These are phyloP conservation scores for Ciconia boyciana DNA, from an alignment of 2,113 vertebrate species.

Conservation along the genomic window DNA sequence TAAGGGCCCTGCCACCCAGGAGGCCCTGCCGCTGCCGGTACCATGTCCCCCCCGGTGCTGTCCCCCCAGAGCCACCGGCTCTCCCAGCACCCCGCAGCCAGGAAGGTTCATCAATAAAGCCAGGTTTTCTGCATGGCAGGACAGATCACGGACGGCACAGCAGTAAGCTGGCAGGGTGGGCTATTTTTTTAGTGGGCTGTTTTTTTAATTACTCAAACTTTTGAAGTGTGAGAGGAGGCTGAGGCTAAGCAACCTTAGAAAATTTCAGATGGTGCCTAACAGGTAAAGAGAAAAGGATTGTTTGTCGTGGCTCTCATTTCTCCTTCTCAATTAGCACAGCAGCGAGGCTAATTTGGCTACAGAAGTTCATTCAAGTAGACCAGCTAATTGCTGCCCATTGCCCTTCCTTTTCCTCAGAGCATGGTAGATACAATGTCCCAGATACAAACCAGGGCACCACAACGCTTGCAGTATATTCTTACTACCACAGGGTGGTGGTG, in stretches of 20 bases:
- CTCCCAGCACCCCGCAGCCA: neutral
- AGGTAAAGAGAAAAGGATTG: neutral
- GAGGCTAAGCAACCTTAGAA: neutral
- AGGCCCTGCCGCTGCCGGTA: neutral
- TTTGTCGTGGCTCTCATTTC: neutral
- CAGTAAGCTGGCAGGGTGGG: neutral
- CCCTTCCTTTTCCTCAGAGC: neutral
- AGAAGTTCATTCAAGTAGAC: neutral
- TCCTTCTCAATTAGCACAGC: neutral
- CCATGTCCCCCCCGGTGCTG: neutral
- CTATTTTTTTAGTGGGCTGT: neutral
- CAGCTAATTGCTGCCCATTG: neutral
- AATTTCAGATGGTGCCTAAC: neutral
- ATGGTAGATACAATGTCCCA: accelerated
- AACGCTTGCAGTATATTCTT: neutral
- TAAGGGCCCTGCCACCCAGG: neutral
- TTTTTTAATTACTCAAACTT: neutral
- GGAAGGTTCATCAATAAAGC: neutral
- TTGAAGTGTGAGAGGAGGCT: neutral
- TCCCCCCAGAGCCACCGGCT: neutral
- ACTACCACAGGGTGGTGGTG: slow-evolving; percentile 24
- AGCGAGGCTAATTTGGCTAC: neutral
- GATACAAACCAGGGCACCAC: neutral
- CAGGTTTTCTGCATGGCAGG: neutral
- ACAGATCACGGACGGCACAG: neutral